These are phyloP conservation scores for Abrostola tripartita DNA, from an alignment of 2,888 invertebrate genomes.

Conservation along the genomic window DNA sequence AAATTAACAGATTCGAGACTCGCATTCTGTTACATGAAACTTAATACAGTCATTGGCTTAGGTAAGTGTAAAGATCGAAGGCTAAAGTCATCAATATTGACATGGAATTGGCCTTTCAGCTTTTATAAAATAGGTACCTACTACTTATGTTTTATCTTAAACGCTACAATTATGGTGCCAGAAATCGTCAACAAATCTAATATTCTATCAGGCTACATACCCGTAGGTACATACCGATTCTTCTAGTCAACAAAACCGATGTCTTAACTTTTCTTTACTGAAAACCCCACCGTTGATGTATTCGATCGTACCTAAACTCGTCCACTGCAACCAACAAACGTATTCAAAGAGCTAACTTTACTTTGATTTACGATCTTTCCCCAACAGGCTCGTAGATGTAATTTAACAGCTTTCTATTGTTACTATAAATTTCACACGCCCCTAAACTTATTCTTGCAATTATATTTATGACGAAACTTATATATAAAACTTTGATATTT, in stretches of 20 bases:
- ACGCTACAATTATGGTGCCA: too few relatives aligned
- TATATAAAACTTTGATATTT: slow-evolving; percentile 47
- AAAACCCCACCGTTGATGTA: slow-evolving; percentile 30
- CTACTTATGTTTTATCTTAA: too few relatives aligned
- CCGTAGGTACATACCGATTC: too few relatives aligned
- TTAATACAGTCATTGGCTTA: neutral
- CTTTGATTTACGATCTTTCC: slow-evolving; percentile 43
- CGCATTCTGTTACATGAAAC: neutral
- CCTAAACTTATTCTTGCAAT: slow-evolving; percentile 21
- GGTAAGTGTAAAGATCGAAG: neutral
- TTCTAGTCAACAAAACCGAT: too few relatives aligned
- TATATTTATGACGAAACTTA: slow-evolving; percentile 37
- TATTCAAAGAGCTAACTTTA: slow-evolving; percentile 48
- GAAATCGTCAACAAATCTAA: too few relatives aligned
- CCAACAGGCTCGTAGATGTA: slow-evolving; percentile 37
- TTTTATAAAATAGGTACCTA: neutral
- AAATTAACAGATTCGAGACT: neutral
- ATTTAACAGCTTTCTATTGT: slow-evolving; percentile 52
- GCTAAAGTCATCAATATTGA: neutral
- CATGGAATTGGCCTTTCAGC: neutral
- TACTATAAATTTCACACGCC: slow-evolving; percentile 48
- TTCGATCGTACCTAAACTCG: slow-evolving; percentile 29
- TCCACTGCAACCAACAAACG: slow-evolving; percentile 37
- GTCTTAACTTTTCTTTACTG: neutral
- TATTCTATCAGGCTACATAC: too few relatives aligned